Percentiles rank a stretch among this genome's conserved stretches.
Evolutionary conservation across 2,888 invertebrate species (phyloP).

Genomic region (Timema cristinae): DNA sequence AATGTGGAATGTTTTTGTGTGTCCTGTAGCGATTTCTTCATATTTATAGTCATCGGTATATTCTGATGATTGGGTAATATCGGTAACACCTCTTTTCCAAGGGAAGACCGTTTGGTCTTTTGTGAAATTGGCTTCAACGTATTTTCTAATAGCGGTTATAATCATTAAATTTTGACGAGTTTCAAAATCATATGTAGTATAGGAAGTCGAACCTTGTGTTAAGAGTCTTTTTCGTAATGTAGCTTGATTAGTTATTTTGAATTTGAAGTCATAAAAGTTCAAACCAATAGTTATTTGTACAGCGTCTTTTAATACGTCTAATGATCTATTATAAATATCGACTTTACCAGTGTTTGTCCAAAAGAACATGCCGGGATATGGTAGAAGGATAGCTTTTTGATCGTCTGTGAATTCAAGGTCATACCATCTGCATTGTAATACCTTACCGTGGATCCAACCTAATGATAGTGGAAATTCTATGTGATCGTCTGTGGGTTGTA

Average conservation of each 20-base stretch:
- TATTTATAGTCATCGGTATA: too few species aligned
- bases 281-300: neutral
- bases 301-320: neutral
- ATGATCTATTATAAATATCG: neutral
- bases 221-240: too few species aligned
- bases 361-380: neutral
- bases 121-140: too few species aligned
- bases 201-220: neutral
- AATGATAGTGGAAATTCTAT: too few species aligned
- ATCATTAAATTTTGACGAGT: neutral
- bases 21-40: too few species aligned
- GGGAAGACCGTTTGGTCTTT: too few species aligned
- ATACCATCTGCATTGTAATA: neutral
- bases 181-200: neutral
- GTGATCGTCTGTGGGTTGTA: too few species aligned
- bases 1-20: too few species aligned
- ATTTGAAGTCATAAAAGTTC: neutral
- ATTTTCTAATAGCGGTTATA: neutral
- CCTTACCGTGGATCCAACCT: too few species aligned
- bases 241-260: constrained; percentile 1
- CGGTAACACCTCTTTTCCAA: too few species aligned
- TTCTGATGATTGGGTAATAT: too few species aligned
- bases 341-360: neutral
- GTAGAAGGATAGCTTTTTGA: neutral
- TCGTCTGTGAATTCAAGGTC: neutral